phyloP scores from a whole-genome alignment of 2,113 vertebrate genomes.

The Sinocyclocheilus anshuiensis region DNA sequence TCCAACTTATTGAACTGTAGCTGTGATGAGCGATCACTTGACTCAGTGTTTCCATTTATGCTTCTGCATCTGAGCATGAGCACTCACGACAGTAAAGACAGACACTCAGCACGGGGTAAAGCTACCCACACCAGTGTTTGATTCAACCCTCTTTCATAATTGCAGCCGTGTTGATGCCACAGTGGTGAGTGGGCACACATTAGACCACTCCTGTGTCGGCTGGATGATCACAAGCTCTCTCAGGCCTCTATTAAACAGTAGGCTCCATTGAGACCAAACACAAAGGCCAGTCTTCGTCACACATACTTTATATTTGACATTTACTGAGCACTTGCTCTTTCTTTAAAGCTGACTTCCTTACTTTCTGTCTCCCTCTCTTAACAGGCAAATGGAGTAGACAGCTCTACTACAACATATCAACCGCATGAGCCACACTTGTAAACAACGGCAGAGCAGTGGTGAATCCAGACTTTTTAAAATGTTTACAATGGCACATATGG shows the following conservation, averaged over 20 bases:
- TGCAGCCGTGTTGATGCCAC: conserved; percentile 19
- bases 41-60: conserved; percentile 2
- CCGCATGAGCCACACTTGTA: background rate
- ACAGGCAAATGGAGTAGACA: conserved; percentile 6
- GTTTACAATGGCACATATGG: background rate
- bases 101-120: conserved; percentile 4
- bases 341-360: background rate
- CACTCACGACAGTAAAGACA: conserved; percentile 4
- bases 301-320: conserved; percentile 28
- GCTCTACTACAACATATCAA: background rate
- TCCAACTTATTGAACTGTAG: conserved; percentile 81
- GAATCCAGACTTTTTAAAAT: background rate
- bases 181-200: conserved; percentile 21
- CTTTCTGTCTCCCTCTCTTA: background rate
- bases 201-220: conserved; percentile 14
- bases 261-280: conserved; percentile 12
- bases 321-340: conserved; percentile 22
- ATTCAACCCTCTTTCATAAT: conserved; percentile 17
- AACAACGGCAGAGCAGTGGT: background rate
- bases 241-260: conserved; percentile 12
- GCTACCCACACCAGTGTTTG: conserved; percentile 17
- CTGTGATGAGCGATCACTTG: conserved; percentile 63
- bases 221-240: conserved; percentile 31
- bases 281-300: conserved; percentile 30
- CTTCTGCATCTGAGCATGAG: background rate